Percentiles rank a stretch among this genome's conserved stretches.
These are phyloP conservation scores for Eriosoma lanigerum DNA, from an alignment of 1,140 invertebrate species.

Conservation along the genomic window DNA sequence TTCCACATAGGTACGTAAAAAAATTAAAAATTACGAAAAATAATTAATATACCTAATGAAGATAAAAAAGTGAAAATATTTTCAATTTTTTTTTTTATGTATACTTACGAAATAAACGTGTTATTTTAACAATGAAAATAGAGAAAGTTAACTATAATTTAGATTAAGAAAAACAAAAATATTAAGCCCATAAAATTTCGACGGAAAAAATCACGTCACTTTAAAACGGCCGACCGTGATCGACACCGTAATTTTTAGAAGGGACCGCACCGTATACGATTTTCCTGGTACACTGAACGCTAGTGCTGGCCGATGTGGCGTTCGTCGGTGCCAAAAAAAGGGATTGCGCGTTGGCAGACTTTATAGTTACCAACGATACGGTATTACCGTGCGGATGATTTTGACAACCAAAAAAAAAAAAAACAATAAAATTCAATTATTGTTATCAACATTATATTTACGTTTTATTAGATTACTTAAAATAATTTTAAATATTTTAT, in stretches of 20 bases:
- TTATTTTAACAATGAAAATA: no score
- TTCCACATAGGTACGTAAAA: neutral
- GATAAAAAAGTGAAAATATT: neutral
- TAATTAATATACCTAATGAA: neutral
- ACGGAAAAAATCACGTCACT: no score
- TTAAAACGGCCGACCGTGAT: neutral
- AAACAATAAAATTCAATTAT: no score
- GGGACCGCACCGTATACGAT: slow-evolving; percentile 35
- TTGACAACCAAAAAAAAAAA: no score
- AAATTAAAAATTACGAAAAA: neutral
- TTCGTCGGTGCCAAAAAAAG: neutral
- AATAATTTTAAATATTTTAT: no score
- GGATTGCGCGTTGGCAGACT: slow-evolving; percentile 2
- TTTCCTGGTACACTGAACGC: slow-evolving; percentile 39
- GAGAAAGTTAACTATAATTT: no score
- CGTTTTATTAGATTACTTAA: no score
- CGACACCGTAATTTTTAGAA: neutral
- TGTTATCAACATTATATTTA: no score
- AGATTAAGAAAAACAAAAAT: no score
- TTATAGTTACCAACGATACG: slow-evolving; percentile 13
- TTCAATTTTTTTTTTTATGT: neutral
- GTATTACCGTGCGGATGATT: slow-evolving; percentile 10
- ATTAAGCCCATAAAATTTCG: neutral
- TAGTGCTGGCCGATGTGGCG: neutral
- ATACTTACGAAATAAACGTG: neutral